Evolutionary conservation across 2,797 vertebrate genomes (phyloP).

Genomic region (Anas acuta): DNA sequence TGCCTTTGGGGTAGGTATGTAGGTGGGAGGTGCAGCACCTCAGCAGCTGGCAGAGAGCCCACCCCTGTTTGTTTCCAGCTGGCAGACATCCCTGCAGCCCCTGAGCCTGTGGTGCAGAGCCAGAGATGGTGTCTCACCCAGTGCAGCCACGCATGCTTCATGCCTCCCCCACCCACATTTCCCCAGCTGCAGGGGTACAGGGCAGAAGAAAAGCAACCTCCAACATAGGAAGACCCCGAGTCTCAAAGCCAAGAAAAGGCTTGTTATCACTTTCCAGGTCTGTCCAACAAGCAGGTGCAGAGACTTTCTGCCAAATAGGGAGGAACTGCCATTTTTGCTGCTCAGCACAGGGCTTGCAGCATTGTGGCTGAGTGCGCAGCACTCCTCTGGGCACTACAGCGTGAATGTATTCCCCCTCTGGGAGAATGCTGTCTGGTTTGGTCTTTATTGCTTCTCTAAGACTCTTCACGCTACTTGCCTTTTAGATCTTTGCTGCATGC

Average conservation of each 20-base stretch:
- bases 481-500: background rate
- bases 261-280: background rate
- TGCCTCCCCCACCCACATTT: background rate
- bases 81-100: background rate
- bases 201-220: background rate
- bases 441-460: background rate
- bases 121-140: rapidly evolving
- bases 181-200: background rate
- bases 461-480: background rate
- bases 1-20: background rate
- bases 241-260: background rate
- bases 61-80: background rate
- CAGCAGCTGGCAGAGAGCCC: background rate
- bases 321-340: background rate
- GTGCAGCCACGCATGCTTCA: rapidly evolving
- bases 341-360: rapidly evolving
- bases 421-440: background rate
- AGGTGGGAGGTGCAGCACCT: background rate
- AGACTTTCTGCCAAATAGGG: background rate
- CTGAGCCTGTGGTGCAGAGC: background rate
- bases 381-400: too few species aligned
- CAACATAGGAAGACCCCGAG: background rate
- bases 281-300: rapidly evolving
- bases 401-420: background rate
- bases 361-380: rapidly evolving